Base-by-base conservation (phyloP, 2,888 invertebrate genomes). In the Tetropium fuscum region DNA sequence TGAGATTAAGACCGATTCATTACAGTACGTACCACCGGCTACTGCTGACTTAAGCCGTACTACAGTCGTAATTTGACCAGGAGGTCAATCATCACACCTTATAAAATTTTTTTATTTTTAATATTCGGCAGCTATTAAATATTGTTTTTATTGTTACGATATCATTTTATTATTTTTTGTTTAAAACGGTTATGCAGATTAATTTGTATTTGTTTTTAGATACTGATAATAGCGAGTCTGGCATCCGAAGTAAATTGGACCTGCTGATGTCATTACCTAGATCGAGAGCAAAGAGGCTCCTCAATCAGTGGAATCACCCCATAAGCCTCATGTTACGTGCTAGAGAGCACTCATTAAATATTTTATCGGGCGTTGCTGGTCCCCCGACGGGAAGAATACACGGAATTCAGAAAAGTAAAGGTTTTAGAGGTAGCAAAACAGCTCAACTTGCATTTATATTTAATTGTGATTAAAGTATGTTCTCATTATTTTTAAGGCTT, bases 281-380 rank as follows among this genome's bases (percentile, higher is more conserved):
- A 75, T 92, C 91, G 0, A 85, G 94, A 19, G 93, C 91, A 0
- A 89, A 92, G 69, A 87, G 94, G 10, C 84, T 93, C 43, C 84
- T 94, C 32, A 91, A 90, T 68, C 89, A 88, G 69, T 94, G 93
- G 93, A 82, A 87, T 60, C 89, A 91, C 81, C 90, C 91, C 7
- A 86, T 89, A 34, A 91, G 93, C 74, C 85, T 93, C 10, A 86
- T 90, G 85, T 84, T 93, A 70, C 86, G 93, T 58, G 94, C 93
- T 0, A 83, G 93, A 5, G 92, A 94, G 79, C 94, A 94, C 80
- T 90, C 94, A 8, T 85, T 88, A 38, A 89, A 93, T 75, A 89
- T 94, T 78, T 83, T 94, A 25, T 90, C 91, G 27, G 94, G 93
- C 25, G 87, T 89, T 55, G 85, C 86, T 66, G 84, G 83, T 4